Percentiles rank a stretch among this genome's conserved stretches.
phyloP scores from a whole-genome alignment of 2,888 invertebrate genomes.

The Polymixis flavicincta region DNA sequence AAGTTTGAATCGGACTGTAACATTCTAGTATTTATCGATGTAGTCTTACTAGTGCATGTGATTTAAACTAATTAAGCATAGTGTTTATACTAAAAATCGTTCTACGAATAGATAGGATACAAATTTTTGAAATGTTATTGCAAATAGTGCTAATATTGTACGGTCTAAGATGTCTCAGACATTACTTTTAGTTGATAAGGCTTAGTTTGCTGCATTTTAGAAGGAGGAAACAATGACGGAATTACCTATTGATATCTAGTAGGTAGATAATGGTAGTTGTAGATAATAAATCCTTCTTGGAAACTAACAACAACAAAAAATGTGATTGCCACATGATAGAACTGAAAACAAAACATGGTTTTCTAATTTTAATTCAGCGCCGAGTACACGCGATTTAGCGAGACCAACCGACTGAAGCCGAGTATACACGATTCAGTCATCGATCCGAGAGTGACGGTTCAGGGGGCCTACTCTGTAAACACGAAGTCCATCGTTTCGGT shows the following conservation, averaged over 20 bases:
- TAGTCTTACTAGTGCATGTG: slow-evolving; percentile 71
- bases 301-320: neutral
- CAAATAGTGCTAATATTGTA: slow-evolving; percentile 53
- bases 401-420: neutral
- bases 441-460: neutral
- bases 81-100: slow-evolving; percentile 67
- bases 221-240: slow-evolving; percentile 40
- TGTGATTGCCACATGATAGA: neutral
- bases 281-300: slow-evolving; percentile 33
- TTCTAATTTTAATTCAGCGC: neutral
- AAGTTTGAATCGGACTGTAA: slow-evolving; percentile 16
- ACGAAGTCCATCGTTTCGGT: too few relatives aligned
- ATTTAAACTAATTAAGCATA: slow-evolving; percentile 70
- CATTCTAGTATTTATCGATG: slow-evolving; percentile 59
- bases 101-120: slow-evolving; percentile 65
- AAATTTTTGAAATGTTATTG: slow-evolving; percentile 66
- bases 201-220: slow-evolving; percentile 29
- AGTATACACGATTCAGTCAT: neutral
- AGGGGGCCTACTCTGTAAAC: too few relatives aligned
- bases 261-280: slow-evolving; percentile 32
- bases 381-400: neutral
- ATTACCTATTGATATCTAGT: slow-evolving; percentile 31
- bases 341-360: neutral
- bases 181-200: slow-evolving; percentile 56
- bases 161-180: slow-evolving; percentile 71